phyloP scores from a whole-genome alignment of 2,888 invertebrate genomes.

The Stenodera caucasica region DNA sequence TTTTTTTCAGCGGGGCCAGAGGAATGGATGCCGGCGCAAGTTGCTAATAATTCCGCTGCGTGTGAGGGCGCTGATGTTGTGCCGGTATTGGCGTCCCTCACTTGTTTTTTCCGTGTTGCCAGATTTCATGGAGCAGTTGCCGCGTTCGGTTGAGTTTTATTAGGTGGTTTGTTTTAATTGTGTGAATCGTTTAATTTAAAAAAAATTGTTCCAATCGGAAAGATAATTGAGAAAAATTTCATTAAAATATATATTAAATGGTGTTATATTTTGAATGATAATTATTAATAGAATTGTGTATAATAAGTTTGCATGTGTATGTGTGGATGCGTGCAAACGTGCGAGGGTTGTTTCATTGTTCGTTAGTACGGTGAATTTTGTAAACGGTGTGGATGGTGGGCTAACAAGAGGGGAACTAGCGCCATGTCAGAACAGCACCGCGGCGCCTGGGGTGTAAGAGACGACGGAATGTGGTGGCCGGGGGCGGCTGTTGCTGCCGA shows the following conservation, averaged over 20 bases:
- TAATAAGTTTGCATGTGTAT: conserved; percentile 8
- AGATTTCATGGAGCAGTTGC: conserved; percentile 51
- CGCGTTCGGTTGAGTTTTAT: conserved; percentile 37
- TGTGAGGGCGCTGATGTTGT: conserved; percentile 51
- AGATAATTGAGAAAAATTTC: conserved; percentile 12
- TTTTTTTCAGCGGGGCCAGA: conserved; percentile 46
- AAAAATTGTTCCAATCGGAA: conserved; percentile 17
- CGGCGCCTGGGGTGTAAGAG: conserved; percentile 66
- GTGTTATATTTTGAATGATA: conserved; percentile 9
- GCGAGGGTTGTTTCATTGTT: conserved; percentile 16
- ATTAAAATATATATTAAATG: background rate
- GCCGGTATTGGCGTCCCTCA: conserved; percentile 54
- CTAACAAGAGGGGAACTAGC: conserved; percentile 17
- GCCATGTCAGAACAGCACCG: conserved; percentile 68
- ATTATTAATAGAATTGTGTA: conserved; percentile 12
- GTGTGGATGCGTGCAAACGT: conserved; percentile 20
- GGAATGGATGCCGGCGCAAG: conserved; percentile 30
- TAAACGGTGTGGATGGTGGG: conserved; percentile 19
- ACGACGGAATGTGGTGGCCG: conserved; percentile 66
- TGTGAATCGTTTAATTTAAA: conserved; percentile 27
- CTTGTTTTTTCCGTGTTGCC: conserved; percentile 54
- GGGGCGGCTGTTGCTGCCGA: conserved; percentile 59
- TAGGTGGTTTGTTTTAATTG: conserved; percentile 32
- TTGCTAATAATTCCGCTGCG: conserved; percentile 49
- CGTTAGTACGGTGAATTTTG: conserved; percentile 10